A percentile compares a stretch with the other conserved stretches of the same genome.
These are phyloP conservation scores for Brienomyrus longianalis DNA, from an alignment of 2,113 vertebrate species.

Conservation along the genomic window DNA sequence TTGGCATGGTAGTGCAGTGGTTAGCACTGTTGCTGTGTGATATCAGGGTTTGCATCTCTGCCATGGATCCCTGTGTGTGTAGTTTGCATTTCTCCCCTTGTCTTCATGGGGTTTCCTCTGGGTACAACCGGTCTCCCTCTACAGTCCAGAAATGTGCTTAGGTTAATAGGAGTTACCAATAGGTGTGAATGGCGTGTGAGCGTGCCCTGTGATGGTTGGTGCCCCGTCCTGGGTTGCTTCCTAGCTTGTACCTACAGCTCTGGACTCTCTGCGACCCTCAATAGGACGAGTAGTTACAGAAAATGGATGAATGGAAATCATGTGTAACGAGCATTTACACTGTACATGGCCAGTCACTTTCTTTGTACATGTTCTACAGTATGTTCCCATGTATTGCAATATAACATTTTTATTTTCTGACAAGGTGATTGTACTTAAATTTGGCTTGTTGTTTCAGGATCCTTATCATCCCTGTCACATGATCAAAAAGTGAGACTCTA, in stretches of 20 bases:
- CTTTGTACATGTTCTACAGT: neutral
- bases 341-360: neutral
- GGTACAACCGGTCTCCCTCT: neutral
- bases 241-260: neutral
- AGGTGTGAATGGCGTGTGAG: neutral
- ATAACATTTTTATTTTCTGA: neutral
- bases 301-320: neutral
- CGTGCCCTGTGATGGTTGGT: neutral
- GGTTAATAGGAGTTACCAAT: neutral
- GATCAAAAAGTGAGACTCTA: neutral
- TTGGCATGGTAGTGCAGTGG: no score
- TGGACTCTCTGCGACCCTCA: neutral
- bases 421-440: neutral
- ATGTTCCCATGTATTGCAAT: neutral
- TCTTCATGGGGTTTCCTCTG: neutral
- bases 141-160: neutral
- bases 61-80: neutral
- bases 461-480: neutral
- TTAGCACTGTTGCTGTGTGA: neutral
- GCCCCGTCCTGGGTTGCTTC: neutral
- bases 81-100: no score
- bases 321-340: neutral
- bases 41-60: neutral
- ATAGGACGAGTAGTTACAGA: neutral
- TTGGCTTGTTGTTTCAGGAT: neutral